Conservation (phyloP, 2,797 vertebrate genomes). For the Molossus molossus region DNA sequence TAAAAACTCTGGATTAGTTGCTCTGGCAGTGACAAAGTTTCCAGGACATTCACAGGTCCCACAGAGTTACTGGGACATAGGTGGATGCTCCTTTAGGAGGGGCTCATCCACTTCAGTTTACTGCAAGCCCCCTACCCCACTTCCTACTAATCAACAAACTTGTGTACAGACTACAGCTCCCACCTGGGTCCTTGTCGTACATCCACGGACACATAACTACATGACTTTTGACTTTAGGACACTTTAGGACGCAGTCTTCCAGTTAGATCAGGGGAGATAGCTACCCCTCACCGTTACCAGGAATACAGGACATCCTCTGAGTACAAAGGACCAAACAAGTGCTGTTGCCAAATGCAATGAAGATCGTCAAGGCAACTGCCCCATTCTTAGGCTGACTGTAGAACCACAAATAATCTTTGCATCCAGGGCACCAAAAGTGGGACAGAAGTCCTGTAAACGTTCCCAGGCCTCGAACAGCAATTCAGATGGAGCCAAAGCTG, state of each 20-base stretch:
- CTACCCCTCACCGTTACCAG: background rate
- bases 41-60: too few relatives aligned
- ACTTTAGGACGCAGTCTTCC: background rate
- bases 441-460: background rate
- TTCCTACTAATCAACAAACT: background rate
- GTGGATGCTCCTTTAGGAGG: background rate
- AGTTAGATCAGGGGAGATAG: background rate
- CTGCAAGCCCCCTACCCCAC: too few relatives aligned
- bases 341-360: background rate
- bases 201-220: background rate
- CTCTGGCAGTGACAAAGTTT: background rate
- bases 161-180: background rate
- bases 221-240: background rate
- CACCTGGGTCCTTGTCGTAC: background rate
- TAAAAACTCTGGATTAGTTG: background rate
- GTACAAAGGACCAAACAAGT: background rate
- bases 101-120: background rate
- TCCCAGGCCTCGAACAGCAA: background rate
- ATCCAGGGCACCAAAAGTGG: too few relatives aligned
- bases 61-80: too few relatives aligned
- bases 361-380: background rate
- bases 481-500: background rate
- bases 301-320: background rate
- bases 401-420: background rate
- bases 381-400: background rate